Evolutionary conservation across 2,113 vertebrate genomes (phyloP).

Genomic region (Etia nguti): DNA sequence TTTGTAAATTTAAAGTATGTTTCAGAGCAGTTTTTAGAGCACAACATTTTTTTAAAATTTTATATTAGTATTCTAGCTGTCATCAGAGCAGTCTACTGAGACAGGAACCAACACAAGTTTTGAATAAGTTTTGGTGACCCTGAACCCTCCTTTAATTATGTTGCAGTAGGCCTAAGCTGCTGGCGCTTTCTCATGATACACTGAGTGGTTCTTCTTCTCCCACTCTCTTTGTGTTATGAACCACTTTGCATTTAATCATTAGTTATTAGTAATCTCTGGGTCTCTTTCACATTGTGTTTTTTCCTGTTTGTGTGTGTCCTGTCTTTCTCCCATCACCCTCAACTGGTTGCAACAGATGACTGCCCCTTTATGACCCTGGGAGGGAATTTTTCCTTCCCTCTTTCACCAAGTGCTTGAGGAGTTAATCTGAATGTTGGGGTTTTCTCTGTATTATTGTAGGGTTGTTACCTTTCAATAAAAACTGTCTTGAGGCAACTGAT

Average conservation of each 20-base stretch:
- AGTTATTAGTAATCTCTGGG: neutral
- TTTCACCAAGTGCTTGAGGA: neutral
- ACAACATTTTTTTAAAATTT: neutral
- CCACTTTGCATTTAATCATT: neutral
- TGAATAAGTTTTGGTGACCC: neutral
- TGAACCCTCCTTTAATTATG: neutral
- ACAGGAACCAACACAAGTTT: neutral
- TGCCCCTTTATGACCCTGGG: neutral
- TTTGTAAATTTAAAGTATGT: neutral
- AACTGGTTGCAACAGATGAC: neutral
- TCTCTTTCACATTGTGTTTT: neutral
- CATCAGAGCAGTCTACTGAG: neutral
- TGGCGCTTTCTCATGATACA: neutral
- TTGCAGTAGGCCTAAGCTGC: neutral
- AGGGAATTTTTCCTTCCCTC: neutral
- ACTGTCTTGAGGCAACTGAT: neutral
- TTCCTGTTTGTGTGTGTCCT: neutral
- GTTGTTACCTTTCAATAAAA: neutral
- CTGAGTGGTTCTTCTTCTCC: neutral
- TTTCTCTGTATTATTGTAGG: neutral
- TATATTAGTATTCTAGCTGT: neutral
- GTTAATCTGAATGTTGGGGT: neutral
- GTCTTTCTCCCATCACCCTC: neutral
- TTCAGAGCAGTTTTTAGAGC: neutral
- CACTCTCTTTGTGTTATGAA: neutral